Evolutionary conservation across 2,888 invertebrate species (phyloP).

Genomic region (Pristionchus fissidentatus): DNA sequence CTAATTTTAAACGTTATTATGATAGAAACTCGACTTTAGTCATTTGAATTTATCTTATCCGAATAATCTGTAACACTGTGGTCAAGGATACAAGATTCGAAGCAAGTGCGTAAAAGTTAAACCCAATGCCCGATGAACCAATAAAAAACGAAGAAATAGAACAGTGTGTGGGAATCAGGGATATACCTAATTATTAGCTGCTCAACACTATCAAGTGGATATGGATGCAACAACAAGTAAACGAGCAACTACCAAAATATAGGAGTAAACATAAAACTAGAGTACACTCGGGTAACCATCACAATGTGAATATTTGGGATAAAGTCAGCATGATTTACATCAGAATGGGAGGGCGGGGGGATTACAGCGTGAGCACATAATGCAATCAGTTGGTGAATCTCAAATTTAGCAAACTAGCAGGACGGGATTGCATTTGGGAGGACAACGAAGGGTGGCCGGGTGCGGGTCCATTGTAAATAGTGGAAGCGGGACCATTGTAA

Average conservation of each 20-base stretch:
- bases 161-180: too few relatives aligned
- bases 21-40: neutral
- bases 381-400: neutral
- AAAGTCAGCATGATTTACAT: neutral
- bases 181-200: too few relatives aligned
- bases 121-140: too few relatives aligned
- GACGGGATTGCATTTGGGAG: conserved; percentile 22
- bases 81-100: too few relatives aligned
- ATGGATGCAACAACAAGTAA: neutral
- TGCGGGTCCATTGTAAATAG: too few relatives aligned
- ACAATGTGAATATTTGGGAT: neutral
- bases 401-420: conserved; percentile 19
- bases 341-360: neutral
- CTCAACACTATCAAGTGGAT: too few relatives aligned
- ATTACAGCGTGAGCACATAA: neutral
- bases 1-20: too few relatives aligned
- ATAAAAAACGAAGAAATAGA: too few relatives aligned
- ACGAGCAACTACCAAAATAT: neutral
- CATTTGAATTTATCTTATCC: conserved; percentile 26
- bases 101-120: too few relatives aligned
- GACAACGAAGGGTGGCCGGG: too few relatives aligned
- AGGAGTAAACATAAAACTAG: neutral
- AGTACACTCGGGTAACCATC: neutral
- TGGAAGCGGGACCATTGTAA: conserved; percentile 10
- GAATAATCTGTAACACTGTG: neutral